Percentiles rank a stretch among this genome's conserved stretches.
phyloP scores from a whole-genome alignment of 1,140 invertebrate species.

The Drosophila quadrilineata region DNA sequence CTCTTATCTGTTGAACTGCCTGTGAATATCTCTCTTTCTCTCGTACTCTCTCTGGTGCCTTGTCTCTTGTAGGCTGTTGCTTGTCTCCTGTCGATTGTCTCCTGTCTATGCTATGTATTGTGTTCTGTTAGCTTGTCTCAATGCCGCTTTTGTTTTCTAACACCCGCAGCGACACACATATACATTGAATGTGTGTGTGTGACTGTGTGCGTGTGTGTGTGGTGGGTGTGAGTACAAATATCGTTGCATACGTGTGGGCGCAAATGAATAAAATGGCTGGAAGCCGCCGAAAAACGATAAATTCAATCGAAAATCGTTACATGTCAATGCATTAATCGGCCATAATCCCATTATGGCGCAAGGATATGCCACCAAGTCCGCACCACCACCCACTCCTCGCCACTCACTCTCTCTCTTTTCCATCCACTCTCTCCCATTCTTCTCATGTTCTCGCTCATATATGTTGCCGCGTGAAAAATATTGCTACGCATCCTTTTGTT shows the following conservation, averaged over 20 bases:
- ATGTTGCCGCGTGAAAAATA: constrained; percentile 60
- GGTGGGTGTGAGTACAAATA: constrained; percentile 58
- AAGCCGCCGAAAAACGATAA: constrained; percentile 77
- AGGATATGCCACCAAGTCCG: constrained; percentile 59
- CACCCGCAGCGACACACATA: constrained; percentile 63
- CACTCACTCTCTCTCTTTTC: constrained; percentile 11
- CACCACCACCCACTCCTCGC: not conserved
- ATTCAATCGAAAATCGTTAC: constrained; percentile 81
- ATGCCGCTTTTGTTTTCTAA: constrained; percentile 74
- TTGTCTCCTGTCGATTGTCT: not conserved
- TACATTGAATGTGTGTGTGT: constrained; percentile 3
- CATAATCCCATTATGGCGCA: constrained; percentile 81
- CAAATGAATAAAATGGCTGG: constrained; percentile 79
- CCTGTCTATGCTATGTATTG: constrained; percentile 34
- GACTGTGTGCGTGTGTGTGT: constrained; percentile 35
- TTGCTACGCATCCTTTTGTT: constrained; percentile 75
- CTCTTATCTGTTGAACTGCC: no score
- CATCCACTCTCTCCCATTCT: not conserved
- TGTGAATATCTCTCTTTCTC: no score
- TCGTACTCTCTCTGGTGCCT: no score
- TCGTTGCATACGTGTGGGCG: constrained; percentile 74
- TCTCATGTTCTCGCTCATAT: not conserved
- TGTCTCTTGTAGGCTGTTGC: no score
- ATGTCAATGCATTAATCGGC: constrained; percentile 81
- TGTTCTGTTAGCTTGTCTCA: constrained; percentile 43